Conservation (phyloP, 2,888 invertebrate genomes). For the Chymomyza amoena region DNA sequence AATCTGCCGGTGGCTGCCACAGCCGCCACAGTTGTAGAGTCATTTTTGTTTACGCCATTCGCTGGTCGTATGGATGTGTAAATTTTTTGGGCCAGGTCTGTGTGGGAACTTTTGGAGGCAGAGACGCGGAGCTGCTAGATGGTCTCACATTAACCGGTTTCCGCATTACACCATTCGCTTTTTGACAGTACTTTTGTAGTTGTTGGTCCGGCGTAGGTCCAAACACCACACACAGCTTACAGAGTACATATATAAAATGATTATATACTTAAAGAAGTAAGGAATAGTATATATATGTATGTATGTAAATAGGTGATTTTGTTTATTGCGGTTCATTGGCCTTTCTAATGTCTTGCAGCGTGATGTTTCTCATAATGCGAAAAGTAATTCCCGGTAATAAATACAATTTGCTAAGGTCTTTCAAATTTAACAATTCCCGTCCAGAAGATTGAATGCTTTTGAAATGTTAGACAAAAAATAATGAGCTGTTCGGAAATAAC, state of each 20-base stretch:
- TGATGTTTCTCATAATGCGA: slow-evolving; percentile 58
- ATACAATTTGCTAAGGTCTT: slow-evolving; percentile 28
- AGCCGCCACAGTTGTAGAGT: slow-evolving; percentile 52
- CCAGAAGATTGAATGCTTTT: neutral
- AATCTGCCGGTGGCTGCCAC: neutral
- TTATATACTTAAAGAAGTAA: neutral
- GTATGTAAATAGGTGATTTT: slow-evolving; percentile 53
- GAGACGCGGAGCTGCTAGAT: slow-evolving; percentile 17
- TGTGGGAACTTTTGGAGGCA: slow-evolving; percentile 46
- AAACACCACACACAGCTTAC: neutral
- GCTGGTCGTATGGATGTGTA: slow-evolving; percentile 38
- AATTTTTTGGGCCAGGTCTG: slow-evolving; percentile 60
- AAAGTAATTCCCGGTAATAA: slow-evolving; percentile 50
- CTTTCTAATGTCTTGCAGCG: slow-evolving; percentile 43
- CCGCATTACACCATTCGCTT: slow-evolving; percentile 51
- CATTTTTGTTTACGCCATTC: slow-evolving; percentile 47
- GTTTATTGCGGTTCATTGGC: slow-evolving; percentile 58
- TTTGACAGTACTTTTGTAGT: slow-evolving; percentile 41
- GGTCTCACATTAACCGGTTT: slow-evolving; percentile 59
- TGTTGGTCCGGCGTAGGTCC: neutral
- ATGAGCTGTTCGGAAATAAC: neutral
- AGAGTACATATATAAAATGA: neutral
- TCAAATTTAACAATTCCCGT: neutral
- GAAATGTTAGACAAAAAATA: neutral
- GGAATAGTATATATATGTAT: neutral